These are phyloP conservation scores for Melanostoma scalare DNA, from an alignment of 2,888 invertebrate species.

Conservation along the genomic window DNA sequence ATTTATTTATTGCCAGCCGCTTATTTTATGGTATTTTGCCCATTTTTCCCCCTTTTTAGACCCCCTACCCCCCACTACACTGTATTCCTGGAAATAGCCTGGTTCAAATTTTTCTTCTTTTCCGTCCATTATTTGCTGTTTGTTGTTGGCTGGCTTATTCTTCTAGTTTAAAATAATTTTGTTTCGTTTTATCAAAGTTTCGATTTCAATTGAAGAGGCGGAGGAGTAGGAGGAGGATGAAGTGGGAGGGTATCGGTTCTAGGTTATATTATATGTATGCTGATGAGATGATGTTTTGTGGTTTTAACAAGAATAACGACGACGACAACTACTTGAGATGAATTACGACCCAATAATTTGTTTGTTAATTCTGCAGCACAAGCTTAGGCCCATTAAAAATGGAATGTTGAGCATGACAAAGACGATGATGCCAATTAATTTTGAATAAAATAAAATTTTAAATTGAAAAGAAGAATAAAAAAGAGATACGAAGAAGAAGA, in stretches of 20 bases:
- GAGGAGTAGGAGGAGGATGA: not conserved
- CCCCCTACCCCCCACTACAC: constrained; percentile 6
- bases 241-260: not conserved
- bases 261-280: too few species aligned
- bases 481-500: not conserved
- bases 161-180: constrained; percentile 54
- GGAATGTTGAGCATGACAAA: constrained; percentile 41
- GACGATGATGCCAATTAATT: constrained; percentile 60
- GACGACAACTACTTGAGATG: constrained; percentile 53
- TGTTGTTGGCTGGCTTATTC: constrained; percentile 8
- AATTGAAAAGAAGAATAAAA: constrained; percentile 29
- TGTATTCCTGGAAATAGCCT: constrained; percentile 42
- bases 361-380: constrained; percentile 54
- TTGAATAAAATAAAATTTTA: constrained; percentile 43
- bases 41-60: constrained; percentile 10
- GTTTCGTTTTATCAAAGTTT: constrained; percentile 56
- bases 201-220: constrained; percentile 12
- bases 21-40: constrained; percentile 60
- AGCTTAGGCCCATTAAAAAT: constrained; percentile 28
- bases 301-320: constrained; percentile 43
- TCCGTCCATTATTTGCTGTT: constrained; percentile 36
- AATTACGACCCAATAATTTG: constrained; percentile 69
- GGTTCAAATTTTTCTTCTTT: constrained; percentile 7
- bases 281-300: constrained; percentile 38
- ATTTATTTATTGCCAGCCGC: constrained; percentile 68